phyloP scores from a whole-genome alignment of 1,140 invertebrate genomes.

The Drosophila orena region DNA sequence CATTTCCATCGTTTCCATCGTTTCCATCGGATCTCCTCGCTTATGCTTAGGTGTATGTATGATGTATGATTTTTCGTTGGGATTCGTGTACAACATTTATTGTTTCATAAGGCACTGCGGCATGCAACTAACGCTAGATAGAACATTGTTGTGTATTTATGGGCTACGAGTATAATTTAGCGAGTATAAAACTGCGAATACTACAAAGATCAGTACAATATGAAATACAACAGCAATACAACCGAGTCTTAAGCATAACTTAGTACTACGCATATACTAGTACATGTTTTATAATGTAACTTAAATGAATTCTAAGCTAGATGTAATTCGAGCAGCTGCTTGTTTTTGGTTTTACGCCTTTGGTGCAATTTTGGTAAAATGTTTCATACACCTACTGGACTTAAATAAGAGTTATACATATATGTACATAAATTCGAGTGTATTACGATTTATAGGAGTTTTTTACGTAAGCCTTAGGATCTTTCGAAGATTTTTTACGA shows the following conservation, averaged over 20 bases:
- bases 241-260: conserved; percentile 44
- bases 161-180: conserved; percentile 38
- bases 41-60: conserved; percentile 23
- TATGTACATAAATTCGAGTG: conserved; percentile 42
- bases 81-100: conserved; percentile 70
- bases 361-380: conserved; percentile 50
- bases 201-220: conserved; percentile 75
- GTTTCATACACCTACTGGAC: conserved; percentile 53
- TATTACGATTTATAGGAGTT: not conserved
- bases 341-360: conserved; percentile 63
- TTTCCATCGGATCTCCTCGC: conserved; percentile 19
- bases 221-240: conserved; percentile 61
- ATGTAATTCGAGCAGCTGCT: conserved; percentile 26
- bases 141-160: conserved; percentile 31
- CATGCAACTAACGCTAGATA: conserved; percentile 48
- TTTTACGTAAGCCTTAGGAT: not conserved
- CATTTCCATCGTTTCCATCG: too few relatives aligned
- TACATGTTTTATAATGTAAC: not conserved
- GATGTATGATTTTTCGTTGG: conserved; percentile 20
- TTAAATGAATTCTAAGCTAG: conserved; percentile 6
- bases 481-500: not conserved
- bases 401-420: conserved; percentile 49
- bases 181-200: conserved; percentile 63
- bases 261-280: conserved; percentile 20
- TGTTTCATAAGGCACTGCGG: conserved; percentile 68